These are phyloP conservation scores for Macrochelys suwanniensis DNA, from an alignment of 2,797 vertebrate species.

Conservation along the genomic window DNA sequence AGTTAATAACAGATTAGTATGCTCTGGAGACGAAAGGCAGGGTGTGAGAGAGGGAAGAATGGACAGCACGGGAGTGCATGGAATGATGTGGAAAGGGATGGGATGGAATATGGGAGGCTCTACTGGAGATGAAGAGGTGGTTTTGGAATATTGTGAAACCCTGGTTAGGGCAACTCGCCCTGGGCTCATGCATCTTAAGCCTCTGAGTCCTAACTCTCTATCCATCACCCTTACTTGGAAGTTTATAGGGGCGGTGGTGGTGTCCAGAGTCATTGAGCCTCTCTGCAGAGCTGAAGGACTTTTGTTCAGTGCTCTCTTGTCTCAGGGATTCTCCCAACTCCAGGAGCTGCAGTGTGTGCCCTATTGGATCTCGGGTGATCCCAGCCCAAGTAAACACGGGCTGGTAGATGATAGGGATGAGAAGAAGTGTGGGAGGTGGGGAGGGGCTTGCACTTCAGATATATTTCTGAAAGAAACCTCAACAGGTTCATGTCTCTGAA, in stretches of 20 bases:
- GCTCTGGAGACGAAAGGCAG: conserved; percentile 5
- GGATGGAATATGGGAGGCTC: background rate
- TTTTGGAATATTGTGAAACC: background rate
- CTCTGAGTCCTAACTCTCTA: background rate
- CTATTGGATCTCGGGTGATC: background rate
- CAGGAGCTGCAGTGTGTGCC: background rate
- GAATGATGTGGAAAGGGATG: background rate
- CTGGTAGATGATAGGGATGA: background rate
- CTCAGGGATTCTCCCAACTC: background rate
- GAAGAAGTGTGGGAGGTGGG: background rate
- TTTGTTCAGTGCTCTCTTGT: background rate
- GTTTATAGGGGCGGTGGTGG: no score
- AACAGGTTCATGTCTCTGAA: background rate
- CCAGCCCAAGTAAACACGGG: background rate
- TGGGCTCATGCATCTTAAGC: background rate
- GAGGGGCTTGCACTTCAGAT: background rate
- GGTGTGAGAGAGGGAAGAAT: background rate
- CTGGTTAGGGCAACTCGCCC: background rate
- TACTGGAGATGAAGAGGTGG: background rate
- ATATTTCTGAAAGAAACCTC: background rate
- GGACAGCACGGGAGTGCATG: background rate
- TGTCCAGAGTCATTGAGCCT: background rate
- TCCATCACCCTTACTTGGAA: background rate
- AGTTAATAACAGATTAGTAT: background rate
- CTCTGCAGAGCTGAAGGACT: background rate